These are phyloP conservation scores for Astreopora myriophthalma DNA, from an alignment of 64 coral and sea anemone species.

Conservation along the genomic window DNA sequence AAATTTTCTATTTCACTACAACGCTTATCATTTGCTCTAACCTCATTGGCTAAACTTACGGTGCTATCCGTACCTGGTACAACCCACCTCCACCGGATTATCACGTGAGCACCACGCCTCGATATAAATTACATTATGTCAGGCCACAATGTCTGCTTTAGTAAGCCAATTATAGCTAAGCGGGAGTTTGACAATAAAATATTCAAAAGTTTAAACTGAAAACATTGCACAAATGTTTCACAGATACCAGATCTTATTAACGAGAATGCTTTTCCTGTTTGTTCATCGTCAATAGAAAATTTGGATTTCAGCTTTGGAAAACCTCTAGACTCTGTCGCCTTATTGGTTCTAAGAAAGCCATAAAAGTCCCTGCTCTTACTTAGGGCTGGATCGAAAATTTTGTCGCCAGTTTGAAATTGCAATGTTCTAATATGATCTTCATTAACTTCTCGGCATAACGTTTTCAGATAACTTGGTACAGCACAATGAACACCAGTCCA, in stretches of 20 bases:
- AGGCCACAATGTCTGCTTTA: no score
- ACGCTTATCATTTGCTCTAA: no score
- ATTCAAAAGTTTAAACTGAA: conserved; percentile 9
- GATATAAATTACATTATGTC: no score
- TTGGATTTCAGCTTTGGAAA: background rate
- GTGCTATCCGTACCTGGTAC: no score
- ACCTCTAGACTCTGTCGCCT: background rate
- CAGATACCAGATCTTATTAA: background rate
- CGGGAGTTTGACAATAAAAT: conserved; percentile 1
- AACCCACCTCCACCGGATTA: no score
- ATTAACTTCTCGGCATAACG: no score
- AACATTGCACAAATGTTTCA: background rate
- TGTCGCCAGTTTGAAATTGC: background rate
- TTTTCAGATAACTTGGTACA: background rate
- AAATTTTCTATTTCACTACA: no score
- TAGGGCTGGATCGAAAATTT: background rate
- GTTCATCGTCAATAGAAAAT: background rate
- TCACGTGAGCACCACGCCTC: no score
- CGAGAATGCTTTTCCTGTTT: background rate
- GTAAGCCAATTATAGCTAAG: background rate
- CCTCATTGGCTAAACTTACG: no score
- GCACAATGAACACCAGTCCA: background rate
- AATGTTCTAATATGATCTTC: background rate
- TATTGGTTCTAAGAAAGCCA: background rate
- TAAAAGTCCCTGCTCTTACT: background rate